Percentiles rank a stretch among this genome's conserved stretches.
Evolutionary conservation across 2,113 vertebrate species (phyloP).

Genomic region (Coryphaenoides rupestris): DNA sequence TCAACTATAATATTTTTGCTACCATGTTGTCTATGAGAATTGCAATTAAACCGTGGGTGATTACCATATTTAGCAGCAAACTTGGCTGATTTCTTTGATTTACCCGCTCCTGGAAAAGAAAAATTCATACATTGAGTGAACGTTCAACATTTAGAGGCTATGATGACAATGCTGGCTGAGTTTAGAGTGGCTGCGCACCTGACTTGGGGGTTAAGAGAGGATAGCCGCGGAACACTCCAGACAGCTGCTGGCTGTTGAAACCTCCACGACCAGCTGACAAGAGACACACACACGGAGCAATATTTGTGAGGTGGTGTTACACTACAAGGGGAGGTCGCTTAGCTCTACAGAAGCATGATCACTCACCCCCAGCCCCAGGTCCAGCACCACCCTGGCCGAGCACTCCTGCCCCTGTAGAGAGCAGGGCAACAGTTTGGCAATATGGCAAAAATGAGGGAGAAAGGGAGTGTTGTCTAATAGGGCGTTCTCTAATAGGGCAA

Average conservation of each 20-base stretch:
- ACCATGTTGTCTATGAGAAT: background rate
- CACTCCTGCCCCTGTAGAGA: constrained; percentile 40
- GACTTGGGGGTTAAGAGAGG: constrained; percentile 67
- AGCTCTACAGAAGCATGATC: background rate
- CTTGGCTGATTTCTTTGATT: constrained; percentile 65
- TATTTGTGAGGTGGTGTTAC: too few relatives aligned
- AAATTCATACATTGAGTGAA: background rate
- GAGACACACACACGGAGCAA: constrained; percentile 18
- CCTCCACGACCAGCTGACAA: constrained; percentile 49
- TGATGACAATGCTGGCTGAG: background rate
- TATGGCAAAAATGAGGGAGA: constrained; percentile 8
- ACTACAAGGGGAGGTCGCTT: too few relatives aligned
- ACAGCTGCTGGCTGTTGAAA: constrained; percentile 48
- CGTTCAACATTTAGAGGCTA: background rate
- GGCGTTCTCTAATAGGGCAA: too few relatives aligned
- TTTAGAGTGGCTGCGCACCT: constrained; percentile 41
- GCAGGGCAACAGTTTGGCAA: background rate
- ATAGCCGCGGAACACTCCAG: constrained; percentile 67
- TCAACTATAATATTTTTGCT: background rate
- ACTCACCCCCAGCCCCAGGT: constrained; percentile 46
- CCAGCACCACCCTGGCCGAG: constrained; percentile 60
- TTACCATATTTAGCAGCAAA: constrained; percentile 65
- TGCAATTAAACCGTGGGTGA: background rate
- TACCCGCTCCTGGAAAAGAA: constrained; percentile 48
- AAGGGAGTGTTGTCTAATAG: background rate